Base-by-base conservation (phyloP, 2,797 vertebrate genomes). In the Sparus aurata region DNA sequence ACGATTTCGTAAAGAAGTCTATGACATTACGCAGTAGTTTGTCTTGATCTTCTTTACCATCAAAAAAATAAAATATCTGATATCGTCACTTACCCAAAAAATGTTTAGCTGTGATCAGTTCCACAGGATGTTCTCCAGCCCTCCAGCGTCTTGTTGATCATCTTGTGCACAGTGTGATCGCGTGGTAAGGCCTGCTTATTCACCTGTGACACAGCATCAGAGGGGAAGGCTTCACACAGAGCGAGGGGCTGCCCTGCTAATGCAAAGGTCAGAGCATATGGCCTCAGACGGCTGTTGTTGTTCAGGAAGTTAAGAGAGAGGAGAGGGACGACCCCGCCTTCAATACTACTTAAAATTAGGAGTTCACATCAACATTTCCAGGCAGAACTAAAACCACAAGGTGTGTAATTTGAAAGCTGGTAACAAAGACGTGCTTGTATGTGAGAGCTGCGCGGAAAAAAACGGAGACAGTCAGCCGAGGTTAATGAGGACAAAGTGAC, bases 141-240 rank as follows among this genome's bases (percentile, higher is more conserved):
- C 25, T 12, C 9, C 34, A 15, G 67, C 54, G 66, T 58, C 34
- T 53, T 79, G 75, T 73, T 69, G 62, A 69, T 72, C 45, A 30
- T 69, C 57, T 69, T 61, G 71, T 52, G n/a, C 84, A 49, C 69
- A 71, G 68, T 69, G 64, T 64, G 87, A 69, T 74, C 0, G 41
- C 69, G 13, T 76, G 76, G 55, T 43, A 54, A 41, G 43, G 18
- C 23, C 41, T 84, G 85, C 79, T 82, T 83, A 63, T 83, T 79
- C 85, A 89, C 89, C 84, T 90, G 84, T 77, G 79, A 69, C 73
- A 54, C 69, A 69, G 69, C 72, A 53, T 64, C 62, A 77, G 18
- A 38, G 13, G 23, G 52, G 62, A 69, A 58, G 72, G 67, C 75
- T 49, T 66, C 61, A 71, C 70, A 64, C 69, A 38, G 65, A 22